Evolutionary conservation across 2,888 invertebrate species (phyloP).

Genomic region (Ormyrus labotus): DNA sequence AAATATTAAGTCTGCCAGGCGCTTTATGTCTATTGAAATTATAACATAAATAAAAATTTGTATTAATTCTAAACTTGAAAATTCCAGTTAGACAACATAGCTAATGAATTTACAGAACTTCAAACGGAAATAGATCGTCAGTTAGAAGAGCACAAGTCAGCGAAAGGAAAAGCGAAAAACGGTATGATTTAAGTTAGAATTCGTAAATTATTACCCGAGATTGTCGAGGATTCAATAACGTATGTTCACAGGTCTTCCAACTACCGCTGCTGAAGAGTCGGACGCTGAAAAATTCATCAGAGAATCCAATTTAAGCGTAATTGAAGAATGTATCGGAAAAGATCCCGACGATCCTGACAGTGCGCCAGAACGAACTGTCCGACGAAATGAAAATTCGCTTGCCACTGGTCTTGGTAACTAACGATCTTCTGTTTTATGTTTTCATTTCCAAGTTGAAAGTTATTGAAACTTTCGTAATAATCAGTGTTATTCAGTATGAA

Average conservation of each 20-base stretch:
- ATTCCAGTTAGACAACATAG: constrained; percentile 72
- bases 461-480: too few species aligned
- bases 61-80: constrained; percentile 39
- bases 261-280: constrained; percentile 64
- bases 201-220: neutral
- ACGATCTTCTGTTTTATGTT: constrained; percentile 29
- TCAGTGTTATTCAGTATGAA: too few species aligned
- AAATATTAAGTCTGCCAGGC: neutral
- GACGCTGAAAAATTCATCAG: constrained; percentile 76
- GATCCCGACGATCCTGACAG: constrained; percentile 67
- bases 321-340: constrained; percentile 73
- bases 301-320: constrained; percentile 76
- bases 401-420: constrained; percentile 72
- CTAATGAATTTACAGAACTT: constrained; percentile 82
- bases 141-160: constrained; percentile 79
- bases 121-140: constrained; percentile 91
- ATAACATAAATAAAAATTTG: constrained; percentile 69
- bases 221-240: too few species aligned
- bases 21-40: neutral
- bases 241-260: neutral
- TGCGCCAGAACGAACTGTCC: neutral
- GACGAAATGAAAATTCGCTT: constrained; percentile 43
- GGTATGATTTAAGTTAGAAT: constrained; percentile 19
- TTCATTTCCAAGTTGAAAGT: neutral
- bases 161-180: constrained; percentile 65